Evolutionary conservation across 2,888 invertebrate species (phyloP), one percentile per base, ranked within the genome.

Genomic region (Dascillus cervinus): DNA sequence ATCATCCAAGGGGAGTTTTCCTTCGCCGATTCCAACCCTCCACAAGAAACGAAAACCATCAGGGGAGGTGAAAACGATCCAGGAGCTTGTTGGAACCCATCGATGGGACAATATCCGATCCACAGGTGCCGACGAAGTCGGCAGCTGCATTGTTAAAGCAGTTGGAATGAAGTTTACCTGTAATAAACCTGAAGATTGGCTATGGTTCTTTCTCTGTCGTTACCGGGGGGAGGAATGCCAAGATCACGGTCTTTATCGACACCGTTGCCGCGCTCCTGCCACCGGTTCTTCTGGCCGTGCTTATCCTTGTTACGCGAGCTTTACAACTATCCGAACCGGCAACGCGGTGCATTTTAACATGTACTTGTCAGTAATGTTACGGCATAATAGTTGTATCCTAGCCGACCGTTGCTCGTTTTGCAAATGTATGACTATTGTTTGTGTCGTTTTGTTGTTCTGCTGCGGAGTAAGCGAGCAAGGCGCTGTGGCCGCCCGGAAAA

Each of bases 211-310:
- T 35, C 32, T 36, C 12, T 28, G 20, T 29, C 39, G 41, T 34
- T 43, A 37, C 42, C 41, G 44, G 34, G 41, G 41, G 41, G 45
- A 43, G 52, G 56, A 58, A 58, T 58, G 58, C 58, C 59, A 60
- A 60, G 59, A 60, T 60, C 60, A 58, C 53, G 58, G 60, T 53
- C 55, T 46, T 37, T 27, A 31, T 37, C 37, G 33, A 48, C 56
- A 38, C 30, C 42, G 56, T 56, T 58, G 56, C 52, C 54, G 42
- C 24, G 29, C 32, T 26, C 11, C 24, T 26, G 31, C 26, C 34
- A 46, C 46, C 47, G 44, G 49, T 47, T 46, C 46, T 39, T 41
- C 34, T 39, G 40, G 41, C 44, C 44, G 46, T 44, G 41, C n/a
- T n/a, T n/a, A n/a, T 36, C 39, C 34, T 37, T 28, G 31, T 37